These are phyloP conservation scores for Girardinus metallicus DNA, from an alignment of 2,797 vertebrate genomes.

Conservation along the genomic window DNA sequence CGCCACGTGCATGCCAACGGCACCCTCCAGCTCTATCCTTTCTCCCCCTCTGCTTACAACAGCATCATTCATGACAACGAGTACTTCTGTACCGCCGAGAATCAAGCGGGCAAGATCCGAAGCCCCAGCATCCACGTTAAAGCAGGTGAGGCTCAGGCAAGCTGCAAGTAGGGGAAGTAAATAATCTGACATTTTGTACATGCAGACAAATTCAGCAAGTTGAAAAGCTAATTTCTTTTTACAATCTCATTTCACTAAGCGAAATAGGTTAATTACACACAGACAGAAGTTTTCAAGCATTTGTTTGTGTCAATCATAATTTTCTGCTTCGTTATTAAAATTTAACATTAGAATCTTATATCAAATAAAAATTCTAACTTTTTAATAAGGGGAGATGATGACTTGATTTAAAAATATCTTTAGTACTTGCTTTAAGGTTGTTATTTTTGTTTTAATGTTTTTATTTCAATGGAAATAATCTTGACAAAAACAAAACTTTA, in stretches of 20 bases:
- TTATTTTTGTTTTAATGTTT: background rate
- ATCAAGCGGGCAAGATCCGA: conserved; percentile 96
- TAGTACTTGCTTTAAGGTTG: background rate
- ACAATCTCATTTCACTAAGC: background rate
- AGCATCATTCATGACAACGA: conserved; percentile 99
- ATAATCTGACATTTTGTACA: background rate
- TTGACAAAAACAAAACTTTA: background rate
- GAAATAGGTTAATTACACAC: background rate
- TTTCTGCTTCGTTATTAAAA: background rate
- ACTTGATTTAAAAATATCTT: background rate
- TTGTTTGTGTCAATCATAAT: background rate
- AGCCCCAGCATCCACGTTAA: conserved; percentile 97
- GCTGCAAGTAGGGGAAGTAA: background rate
- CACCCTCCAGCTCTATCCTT: conserved; percentile 98
- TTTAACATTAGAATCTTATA: background rate
- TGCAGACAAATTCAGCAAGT: background rate
- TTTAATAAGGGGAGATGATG: background rate
- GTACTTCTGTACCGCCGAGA: conserved; percentile 99
- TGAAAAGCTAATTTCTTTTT: background rate
- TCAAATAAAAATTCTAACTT: background rate
- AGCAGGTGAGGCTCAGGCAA: conserved; percentile 86
- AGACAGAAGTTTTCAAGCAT: background rate
- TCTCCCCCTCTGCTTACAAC: conserved; percentile 98
- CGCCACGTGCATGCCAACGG: conserved; percentile 98
- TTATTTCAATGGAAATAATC: background rate